Percentiles rank a stretch among this genome's conserved stretches.
Evolutionary conservation across 2,113 vertebrate genomes (phyloP).

Genomic region (Colistium nudipinnis): DNA sequence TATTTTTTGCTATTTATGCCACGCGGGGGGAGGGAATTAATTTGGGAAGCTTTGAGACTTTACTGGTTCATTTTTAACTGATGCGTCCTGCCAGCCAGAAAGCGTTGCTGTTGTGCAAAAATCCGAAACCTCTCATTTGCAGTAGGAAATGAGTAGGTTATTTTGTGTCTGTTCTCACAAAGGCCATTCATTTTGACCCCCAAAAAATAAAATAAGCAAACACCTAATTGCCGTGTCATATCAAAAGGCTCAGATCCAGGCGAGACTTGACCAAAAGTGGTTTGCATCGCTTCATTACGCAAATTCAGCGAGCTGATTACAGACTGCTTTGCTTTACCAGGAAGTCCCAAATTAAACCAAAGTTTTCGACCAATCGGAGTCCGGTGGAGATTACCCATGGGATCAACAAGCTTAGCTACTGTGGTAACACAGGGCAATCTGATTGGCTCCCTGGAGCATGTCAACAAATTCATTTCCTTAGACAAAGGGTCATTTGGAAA

Average conservation of each 20-base stretch:
- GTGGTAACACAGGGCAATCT: slow-evolving; percentile 66
- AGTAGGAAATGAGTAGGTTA: slow-evolving; percentile 20
- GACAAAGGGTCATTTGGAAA: slow-evolving; percentile 65
- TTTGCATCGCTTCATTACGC: slow-evolving; percentile 38
- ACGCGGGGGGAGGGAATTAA: neutral
- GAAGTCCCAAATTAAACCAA: slow-evolving; percentile 52
- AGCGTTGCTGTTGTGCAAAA: slow-evolving; percentile 9
- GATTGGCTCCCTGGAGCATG: slow-evolving; percentile 54
- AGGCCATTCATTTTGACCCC: slow-evolving; percentile 15
- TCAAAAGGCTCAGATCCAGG: slow-evolving; percentile 36
- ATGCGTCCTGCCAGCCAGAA: neutral
- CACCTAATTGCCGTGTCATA: slow-evolving; percentile 38
- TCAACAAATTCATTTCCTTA: slow-evolving; percentile 53
- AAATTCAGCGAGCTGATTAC: slow-evolving; percentile 40
- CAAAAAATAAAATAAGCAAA: slow-evolving; percentile 9
- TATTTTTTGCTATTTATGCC: neutral
- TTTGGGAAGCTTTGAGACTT: neutral
- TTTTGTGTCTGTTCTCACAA: slow-evolving; percentile 16
- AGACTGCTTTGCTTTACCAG: slow-evolving; percentile 25
- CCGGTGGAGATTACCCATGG: slow-evolving; percentile 54
- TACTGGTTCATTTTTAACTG: neutral
- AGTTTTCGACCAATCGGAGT: slow-evolving; percentile 11
- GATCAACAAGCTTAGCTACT: slow-evolving; percentile 68
- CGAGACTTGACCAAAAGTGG: slow-evolving; percentile 28
- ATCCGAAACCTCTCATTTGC: slow-evolving; percentile 13